Conservation (phyloP, 2,113 vertebrate species). For the Rhynchomys soricoides region DNA sequence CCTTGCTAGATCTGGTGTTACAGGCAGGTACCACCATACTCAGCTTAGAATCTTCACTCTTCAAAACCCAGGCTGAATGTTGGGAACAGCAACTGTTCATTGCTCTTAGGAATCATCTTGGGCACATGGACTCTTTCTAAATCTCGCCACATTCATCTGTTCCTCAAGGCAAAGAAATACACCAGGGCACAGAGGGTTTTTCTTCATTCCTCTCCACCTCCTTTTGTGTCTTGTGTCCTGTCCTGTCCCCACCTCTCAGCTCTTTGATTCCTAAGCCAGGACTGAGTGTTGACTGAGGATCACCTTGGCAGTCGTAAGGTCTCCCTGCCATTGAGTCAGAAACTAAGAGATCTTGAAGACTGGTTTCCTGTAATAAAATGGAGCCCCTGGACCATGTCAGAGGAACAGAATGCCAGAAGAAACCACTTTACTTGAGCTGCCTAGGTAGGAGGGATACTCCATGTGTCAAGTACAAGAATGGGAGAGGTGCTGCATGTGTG, state of each 20-base stretch:
- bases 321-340: background rate
- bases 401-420: slow-evolving; percentile 64
- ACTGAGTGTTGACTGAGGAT: background rate
- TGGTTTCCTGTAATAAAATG: slow-evolving; percentile 68
- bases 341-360: slow-evolving; percentile 26
- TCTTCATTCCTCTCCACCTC: background rate
- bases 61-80: background rate
- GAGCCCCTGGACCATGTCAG: slow-evolving; percentile 63
- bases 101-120: background rate
- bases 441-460: slow-evolving; percentile 64
- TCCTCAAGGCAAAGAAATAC: background rate
- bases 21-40: background rate
- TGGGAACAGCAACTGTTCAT: background rate
- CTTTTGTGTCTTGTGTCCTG: background rate
- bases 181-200: background rate
- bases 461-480: slow-evolving; percentile 62
- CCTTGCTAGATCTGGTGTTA: background rate
- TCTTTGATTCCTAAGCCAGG: background rate
- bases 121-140: background rate
- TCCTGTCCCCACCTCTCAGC: background rate
- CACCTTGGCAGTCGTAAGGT: slow-evolving; percentile 24
- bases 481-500: slow-evolving; percentile 11
- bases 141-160: background rate
- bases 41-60: background rate
- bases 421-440: slow-evolving; percentile 63